Evolutionary conservation across 2,113 vertebrate genomes (phyloP), one percentile per base, ranked within the genome.

Genomic region (Gila orcuttii): DNA sequence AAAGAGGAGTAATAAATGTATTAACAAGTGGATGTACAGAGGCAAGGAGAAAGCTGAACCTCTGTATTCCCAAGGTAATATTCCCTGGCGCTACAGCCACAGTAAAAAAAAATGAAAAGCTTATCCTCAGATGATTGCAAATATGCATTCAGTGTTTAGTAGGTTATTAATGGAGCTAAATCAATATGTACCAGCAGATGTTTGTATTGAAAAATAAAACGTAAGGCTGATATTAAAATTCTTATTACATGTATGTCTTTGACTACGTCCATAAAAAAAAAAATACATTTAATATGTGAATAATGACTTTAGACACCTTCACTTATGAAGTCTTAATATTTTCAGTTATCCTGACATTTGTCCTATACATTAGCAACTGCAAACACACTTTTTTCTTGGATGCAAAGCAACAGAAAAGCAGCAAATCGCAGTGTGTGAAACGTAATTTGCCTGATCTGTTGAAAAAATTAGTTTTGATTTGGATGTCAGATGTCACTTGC

Each of bases 1-100:
- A 82, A 90, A 81, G 77, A 79, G 81, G 78, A 89, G 78, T 86
- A 87, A 90, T 88, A 76, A 77, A 84, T 87, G 74, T 36, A 78
- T 78, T 79, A 86, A 86, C 68, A 50, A 86, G 85, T 64, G 55
- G 68, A 82, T 85, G 68, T 33, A 85, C 47, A 80, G 79, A 79
- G 42, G 78, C 69, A 17, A 74, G 57, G 85, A 87, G 86, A 76
- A 73, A 25, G 77, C 36, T 55, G 59, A 55, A 28, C 84, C 64
- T 55, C 57, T 79, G 47, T 88, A 81, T 90, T 90, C 78, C 85
- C 78, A 86, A 86, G 59, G 60, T 68, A 86, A 80, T 85, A 10
- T 85, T 85, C 23, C 10, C 47, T 28, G 71, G 55, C 66, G 66
- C 64, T 25, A 6, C 25, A 8, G 25, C 55, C 62, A 42, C 36